phyloP scores from a whole-genome alignment of 2,113 vertebrate species.

The Sturnira hondurensis region DNA sequence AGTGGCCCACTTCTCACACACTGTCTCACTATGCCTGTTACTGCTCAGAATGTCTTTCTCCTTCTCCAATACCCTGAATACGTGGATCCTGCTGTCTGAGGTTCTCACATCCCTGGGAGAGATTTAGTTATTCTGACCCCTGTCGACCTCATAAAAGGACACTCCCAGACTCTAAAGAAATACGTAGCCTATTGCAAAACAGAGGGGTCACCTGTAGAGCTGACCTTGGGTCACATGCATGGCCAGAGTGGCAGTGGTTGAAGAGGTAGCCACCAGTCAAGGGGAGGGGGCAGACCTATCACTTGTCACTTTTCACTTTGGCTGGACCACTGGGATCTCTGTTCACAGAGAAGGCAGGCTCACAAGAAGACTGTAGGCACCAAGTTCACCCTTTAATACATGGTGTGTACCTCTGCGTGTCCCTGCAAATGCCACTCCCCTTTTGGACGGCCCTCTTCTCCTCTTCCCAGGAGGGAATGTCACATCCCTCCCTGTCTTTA shows the following conservation, averaged over 20 bases:
- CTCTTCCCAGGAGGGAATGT: background rate
- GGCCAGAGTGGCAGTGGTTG: background rate
- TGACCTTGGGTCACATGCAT: background rate
- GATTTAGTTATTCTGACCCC: background rate
- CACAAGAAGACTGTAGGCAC: background rate
- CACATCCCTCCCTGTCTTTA: background rate
- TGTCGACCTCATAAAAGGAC: background rate
- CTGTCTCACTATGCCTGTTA: background rate
- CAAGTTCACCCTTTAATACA: background rate
- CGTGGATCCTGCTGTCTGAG: background rate
- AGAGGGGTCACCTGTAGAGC: background rate
- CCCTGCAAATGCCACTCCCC: background rate
- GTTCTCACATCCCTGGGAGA: background rate
- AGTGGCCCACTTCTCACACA: background rate
- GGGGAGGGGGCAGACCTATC: constrained; percentile 85
- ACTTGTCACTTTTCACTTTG: constrained; percentile 87
- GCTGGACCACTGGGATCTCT: constrained; percentile 89
- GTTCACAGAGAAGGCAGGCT: constrained; percentile 66
- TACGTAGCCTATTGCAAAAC: background rate
- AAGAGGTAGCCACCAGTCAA: constrained; percentile 83
- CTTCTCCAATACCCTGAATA: background rate
- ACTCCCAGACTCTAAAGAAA: background rate
- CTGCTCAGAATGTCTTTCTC: background rate
- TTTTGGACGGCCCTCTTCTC: background rate
- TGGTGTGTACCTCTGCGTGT: background rate